Evolutionary conservation across 2,888 invertebrate genomes (phyloP).

Genomic region (Callyntrura guangdongensis): DNA sequence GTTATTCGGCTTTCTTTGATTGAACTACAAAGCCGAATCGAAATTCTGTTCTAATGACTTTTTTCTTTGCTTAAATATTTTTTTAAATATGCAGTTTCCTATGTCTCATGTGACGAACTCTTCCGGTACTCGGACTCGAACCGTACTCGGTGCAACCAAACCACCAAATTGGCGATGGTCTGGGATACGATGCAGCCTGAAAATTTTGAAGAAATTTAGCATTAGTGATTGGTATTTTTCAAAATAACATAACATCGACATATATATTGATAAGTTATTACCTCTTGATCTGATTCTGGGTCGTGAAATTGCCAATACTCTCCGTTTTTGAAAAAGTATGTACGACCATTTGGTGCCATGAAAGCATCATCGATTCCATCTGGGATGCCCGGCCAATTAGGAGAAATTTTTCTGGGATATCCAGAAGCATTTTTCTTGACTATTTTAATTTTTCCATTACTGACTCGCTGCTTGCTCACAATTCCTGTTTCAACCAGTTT

Average conservation of each 20-base stretch:
- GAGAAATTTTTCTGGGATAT: conserved; percentile 73
- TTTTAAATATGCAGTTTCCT: conserved; percentile 64
- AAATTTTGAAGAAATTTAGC: not conserved
- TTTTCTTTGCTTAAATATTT: not conserved
- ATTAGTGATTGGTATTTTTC: not conserved
- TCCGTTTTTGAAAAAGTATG: conserved; percentile 81
- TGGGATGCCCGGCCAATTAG: conserved; percentile 78
- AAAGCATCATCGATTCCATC: conserved; percentile 77
- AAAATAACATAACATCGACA: conserved; percentile 1
- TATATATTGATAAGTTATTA: too few species aligned
- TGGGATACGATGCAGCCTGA: conserved; percentile 79
- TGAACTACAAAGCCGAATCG: too few species aligned
- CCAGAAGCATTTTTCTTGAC: conserved; percentile 64
- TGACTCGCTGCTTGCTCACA: conserved; percentile 34
- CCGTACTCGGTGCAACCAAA: conserved; percentile 78
- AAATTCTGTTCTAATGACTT: too few species aligned
- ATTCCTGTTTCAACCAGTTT: conserved; percentile 66
- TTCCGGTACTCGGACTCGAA: conserved; percentile 53
- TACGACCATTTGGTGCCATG: conserved; percentile 76
- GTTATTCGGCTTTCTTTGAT: too few species aligned
- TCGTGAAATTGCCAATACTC: conserved; percentile 82
- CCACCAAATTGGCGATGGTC: conserved; percentile 77
- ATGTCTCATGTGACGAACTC: conserved; percentile 63
- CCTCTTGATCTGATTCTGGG: conserved; percentile 74
- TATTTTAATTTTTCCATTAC: conserved; percentile 57